phyloP scores from a whole-genome alignment of 2,797 vertebrate species.

The Argyrosomus regius region DNA sequence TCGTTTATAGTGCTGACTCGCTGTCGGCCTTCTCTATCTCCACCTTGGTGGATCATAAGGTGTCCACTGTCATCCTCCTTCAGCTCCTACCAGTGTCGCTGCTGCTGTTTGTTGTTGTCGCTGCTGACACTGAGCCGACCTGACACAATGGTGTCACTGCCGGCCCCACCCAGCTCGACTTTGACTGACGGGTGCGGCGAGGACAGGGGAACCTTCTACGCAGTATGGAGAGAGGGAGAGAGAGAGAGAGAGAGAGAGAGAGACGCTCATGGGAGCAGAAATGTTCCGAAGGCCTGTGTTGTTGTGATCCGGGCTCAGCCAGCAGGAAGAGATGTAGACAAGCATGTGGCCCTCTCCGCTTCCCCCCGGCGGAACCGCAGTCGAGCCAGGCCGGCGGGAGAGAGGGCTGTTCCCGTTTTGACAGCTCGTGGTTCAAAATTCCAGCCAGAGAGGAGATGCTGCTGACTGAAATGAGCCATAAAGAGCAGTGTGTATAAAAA shows the following conservation, averaged over 20 bases:
- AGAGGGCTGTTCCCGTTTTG: constrained; percentile 38
- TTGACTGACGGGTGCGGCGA: constrained; percentile 46
- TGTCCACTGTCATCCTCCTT: constrained; percentile 14
- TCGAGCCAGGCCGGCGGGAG: background rate
- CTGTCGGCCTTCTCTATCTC: background rate
- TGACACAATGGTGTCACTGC: constrained; percentile 78
- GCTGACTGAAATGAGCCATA: constrained; percentile 1
- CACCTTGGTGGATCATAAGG: constrained; percentile 19
- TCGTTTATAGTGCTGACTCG: background rate
- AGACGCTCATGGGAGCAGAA: constrained; percentile 27
- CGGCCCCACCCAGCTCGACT: constrained; percentile 34
- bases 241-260: background rate
- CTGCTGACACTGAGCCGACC: constrained; percentile 57
- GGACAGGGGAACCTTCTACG: constrained; percentile 9
- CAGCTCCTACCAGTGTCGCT: constrained; percentile 3
- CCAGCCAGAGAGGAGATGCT: constrained; percentile 19
- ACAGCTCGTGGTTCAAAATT: constrained; percentile 43
- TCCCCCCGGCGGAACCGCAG: constrained; percentile 10
- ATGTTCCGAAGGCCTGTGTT: constrained; percentile 17
- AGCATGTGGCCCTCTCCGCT: constrained; percentile 35
- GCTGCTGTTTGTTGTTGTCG: constrained; percentile 7
- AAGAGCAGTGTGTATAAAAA: background rate
- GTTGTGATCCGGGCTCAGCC: constrained; percentile 53
- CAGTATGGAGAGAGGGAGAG: background rate
- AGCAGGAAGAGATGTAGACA: constrained; percentile 51